Evolutionary conservation across 2,888 invertebrate species (phyloP).

Genomic region (Oscheius sp.): DNA sequence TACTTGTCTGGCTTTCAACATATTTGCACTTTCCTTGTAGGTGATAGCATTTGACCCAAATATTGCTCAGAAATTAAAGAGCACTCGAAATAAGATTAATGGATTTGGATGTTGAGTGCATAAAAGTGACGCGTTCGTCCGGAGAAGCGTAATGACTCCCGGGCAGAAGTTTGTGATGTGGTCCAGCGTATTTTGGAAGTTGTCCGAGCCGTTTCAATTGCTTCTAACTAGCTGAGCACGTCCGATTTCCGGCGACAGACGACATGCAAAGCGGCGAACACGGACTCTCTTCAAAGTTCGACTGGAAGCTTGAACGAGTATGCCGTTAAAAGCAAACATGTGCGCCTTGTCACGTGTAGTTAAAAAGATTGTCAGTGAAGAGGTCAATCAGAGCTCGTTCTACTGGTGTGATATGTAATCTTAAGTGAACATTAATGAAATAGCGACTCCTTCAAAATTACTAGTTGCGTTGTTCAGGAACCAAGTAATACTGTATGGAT

Average conservation of each 20-base stretch:
- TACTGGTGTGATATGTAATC: no score
- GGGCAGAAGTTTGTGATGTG: conserved; percentile 22
- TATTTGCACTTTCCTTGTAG: no score
- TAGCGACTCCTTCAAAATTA: no score
- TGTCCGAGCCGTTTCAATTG: conserved; percentile 35
- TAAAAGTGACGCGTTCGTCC: conserved; percentile 31
- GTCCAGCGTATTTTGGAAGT: conserved; percentile 34
- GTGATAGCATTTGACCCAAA: no score
- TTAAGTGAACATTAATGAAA: no score
- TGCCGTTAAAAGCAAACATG: not conserved
- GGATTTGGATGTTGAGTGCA: no score
- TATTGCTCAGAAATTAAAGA: not conserved
- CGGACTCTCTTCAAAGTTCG: conserved; percentile 18
- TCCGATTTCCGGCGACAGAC: conserved; percentile 33
- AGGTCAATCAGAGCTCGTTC: no score
- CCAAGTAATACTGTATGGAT: no score
- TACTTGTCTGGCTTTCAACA: no score
- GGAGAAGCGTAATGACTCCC: conserved; percentile 20
- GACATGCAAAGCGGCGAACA: conserved; percentile 34
- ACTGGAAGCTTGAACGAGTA: not conserved
- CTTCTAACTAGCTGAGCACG: conserved; percentile 34
- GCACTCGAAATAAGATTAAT: not conserved
- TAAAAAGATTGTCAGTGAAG: no score
- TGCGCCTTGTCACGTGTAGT: not conserved
- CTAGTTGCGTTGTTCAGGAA: no score